These are phyloP conservation scores for Bombus waltoni DNA, from an alignment of 1,140 invertebrate genomes.

Conservation along the genomic window DNA sequence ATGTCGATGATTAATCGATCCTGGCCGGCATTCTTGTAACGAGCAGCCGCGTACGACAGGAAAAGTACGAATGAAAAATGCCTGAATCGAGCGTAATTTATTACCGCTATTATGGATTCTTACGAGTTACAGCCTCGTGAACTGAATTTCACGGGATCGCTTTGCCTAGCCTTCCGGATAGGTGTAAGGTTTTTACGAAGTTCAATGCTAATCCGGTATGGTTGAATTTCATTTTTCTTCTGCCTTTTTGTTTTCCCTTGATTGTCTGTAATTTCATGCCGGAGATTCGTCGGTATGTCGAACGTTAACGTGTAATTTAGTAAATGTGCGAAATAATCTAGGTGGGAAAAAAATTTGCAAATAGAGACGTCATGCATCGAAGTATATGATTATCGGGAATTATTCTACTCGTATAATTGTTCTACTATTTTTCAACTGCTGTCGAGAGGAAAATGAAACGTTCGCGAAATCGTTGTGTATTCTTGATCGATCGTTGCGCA, in stretches of 20 bases:
- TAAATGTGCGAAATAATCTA: not conserved
- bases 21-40: slow-evolving; percentile 29
- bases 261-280: not conserved
- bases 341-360: not conserved
- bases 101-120: slow-evolving; percentile 32
- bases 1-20: slow-evolving; percentile 45
- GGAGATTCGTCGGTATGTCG: not conserved
- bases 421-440: not conserved
- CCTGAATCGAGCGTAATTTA: slow-evolving; percentile 35
- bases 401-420: not conserved
- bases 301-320: not conserved
- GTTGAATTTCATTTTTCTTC: not conserved
- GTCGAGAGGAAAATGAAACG: not conserved
- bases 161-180: not conserved
- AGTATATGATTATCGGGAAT: not conserved
- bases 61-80: slow-evolving; percentile 39
- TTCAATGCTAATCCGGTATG: not conserved
- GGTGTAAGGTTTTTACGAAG: not conserved
- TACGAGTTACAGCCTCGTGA: slow-evolving; percentile 10
- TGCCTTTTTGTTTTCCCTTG: not conserved
- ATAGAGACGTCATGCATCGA: not conserved
- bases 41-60: not conserved
- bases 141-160: not conserved
- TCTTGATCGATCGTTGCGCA: not conserved
- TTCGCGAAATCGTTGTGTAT: not conserved